phyloP scores from a whole-genome alignment of 2,797 vertebrate genomes.

The Streptopelia turtur region DNA sequence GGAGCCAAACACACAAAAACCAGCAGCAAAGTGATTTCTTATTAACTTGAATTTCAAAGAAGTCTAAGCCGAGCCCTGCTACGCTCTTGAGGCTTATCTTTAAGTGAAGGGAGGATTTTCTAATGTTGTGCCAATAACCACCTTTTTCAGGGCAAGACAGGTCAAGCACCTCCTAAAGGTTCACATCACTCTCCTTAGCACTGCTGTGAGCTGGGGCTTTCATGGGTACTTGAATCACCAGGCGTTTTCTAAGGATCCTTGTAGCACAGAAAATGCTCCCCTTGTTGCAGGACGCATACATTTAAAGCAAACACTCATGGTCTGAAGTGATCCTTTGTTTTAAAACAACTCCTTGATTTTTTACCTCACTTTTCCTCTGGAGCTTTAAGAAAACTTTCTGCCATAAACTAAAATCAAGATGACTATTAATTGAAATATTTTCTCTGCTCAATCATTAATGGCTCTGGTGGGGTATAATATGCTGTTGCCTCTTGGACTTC shows the following conservation, averaged over 20 bases:
- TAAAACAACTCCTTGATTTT: not conserved
- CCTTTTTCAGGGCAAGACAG: not conserved
- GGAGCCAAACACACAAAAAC: not conserved
- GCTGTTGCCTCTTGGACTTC: not conserved
- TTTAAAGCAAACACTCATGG: conserved; percentile 32
- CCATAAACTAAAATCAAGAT: not conserved
- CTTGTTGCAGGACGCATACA: not conserved
- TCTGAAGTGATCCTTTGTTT: conserved; percentile 39
- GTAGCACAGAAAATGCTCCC: not conserved
- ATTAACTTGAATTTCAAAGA: conserved; percentile 44
- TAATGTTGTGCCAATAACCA: not conserved
- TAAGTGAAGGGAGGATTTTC: not conserved
- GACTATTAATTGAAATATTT: not conserved
- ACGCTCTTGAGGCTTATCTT: conserved; percentile 30
- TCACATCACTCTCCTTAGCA: not conserved
- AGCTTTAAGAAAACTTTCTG: not conserved
- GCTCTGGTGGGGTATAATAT: not conserved
- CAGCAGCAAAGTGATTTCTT: not conserved
- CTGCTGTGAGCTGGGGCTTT: not conserved
- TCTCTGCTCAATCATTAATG: not conserved
- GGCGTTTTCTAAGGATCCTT: conserved; percentile 4
- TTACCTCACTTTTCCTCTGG: not conserved
- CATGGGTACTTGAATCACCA: not conserved
- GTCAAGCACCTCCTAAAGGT: not conserved
- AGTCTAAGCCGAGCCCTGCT: not conserved